phyloP scores from a whole-genome alignment of 1,140 invertebrate species.

The Zaprionus camerounensis region DNA sequence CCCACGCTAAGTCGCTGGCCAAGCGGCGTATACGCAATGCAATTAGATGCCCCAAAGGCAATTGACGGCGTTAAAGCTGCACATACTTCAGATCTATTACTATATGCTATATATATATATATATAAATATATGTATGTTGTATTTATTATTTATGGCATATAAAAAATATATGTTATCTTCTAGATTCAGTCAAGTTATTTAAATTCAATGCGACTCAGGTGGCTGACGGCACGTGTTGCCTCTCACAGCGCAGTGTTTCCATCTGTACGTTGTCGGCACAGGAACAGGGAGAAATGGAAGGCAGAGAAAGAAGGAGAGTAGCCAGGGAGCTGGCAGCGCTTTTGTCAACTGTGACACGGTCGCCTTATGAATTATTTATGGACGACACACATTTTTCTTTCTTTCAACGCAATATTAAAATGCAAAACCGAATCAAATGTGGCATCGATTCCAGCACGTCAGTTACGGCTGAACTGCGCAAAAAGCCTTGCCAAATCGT shows the following conservation, averaged over 20 bases:
- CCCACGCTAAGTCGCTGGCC: background rate
- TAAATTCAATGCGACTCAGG: constrained; percentile 1
- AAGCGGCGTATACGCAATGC: constrained; percentile 23
- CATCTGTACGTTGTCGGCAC: constrained; percentile 10
- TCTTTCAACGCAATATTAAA: constrained; percentile 47
- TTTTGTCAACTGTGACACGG: constrained; percentile 18
- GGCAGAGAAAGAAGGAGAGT: background rate
- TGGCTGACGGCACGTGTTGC: background rate
- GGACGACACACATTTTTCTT: constrained; percentile 27
- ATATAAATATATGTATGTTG: background rate
- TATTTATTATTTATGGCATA: background rate
- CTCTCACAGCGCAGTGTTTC: background rate
- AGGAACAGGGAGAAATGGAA: background rate
- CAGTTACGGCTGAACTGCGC: background rate
- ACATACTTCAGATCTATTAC: background rate
- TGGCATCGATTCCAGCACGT: constrained; percentile 19
- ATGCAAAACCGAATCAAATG: constrained; percentile 32
- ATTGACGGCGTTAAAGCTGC: background rate
- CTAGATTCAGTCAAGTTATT: background rate
- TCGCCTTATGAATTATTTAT: constrained; percentile 64
- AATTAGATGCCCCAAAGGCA: constrained; percentile 19
- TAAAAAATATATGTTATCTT: background rate
- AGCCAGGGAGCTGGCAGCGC: constrained; percentile 4
- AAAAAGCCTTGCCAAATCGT: background rate
- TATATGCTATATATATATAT: background rate